Evolutionary conservation across 2,888 invertebrate genomes (phyloP).

Genomic region (Drymonia ruficornis): DNA sequence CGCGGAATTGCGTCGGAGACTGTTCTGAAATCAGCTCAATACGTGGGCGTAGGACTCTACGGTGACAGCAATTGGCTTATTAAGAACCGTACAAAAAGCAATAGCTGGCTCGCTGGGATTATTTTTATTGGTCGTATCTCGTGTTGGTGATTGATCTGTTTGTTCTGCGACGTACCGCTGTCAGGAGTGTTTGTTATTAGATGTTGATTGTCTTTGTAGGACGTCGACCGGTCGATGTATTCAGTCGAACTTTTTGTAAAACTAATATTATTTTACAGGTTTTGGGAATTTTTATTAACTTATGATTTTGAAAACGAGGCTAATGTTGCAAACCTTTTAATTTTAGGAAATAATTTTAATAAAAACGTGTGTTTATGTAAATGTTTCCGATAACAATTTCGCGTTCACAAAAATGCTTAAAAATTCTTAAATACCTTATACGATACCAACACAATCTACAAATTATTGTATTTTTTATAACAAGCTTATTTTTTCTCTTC

Average conservation of each 20-base stretch:
- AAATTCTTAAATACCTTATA: background rate
- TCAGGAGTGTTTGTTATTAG: slow-evolving; percentile 28
- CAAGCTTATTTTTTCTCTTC: background rate
- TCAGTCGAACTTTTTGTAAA: too few relatives aligned
- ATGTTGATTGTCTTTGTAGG: background rate
- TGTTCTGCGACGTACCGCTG: slow-evolving; percentile 34
- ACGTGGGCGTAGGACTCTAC: slow-evolving; percentile 63
- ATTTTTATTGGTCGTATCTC: slow-evolving; percentile 54
- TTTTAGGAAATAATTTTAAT: background rate
- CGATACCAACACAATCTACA: background rate
- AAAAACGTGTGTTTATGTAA: too few relatives aligned
- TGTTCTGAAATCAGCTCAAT: slow-evolving; percentile 72
- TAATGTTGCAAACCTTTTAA: too few relatives aligned
- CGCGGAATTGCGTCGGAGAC: slow-evolving; percentile 74
- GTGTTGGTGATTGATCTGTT: slow-evolving; percentile 51
- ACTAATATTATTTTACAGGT: background rate
- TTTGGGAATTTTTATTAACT: too few relatives aligned
- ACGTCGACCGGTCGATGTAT: background rate
- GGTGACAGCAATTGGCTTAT: slow-evolving; percentile 75
- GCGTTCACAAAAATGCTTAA: background rate
- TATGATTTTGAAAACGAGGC: too few relatives aligned
- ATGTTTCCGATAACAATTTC: too few relatives aligned
- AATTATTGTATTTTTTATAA: background rate
- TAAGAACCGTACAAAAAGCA: slow-evolving; percentile 70
- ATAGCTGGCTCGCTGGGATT: slow-evolving; percentile 53